Evolutionary conservation across 2,113 vertebrate species (phyloP), one percentile per base, ranked within the genome.

Genomic region (Noturus placidus): DNA sequence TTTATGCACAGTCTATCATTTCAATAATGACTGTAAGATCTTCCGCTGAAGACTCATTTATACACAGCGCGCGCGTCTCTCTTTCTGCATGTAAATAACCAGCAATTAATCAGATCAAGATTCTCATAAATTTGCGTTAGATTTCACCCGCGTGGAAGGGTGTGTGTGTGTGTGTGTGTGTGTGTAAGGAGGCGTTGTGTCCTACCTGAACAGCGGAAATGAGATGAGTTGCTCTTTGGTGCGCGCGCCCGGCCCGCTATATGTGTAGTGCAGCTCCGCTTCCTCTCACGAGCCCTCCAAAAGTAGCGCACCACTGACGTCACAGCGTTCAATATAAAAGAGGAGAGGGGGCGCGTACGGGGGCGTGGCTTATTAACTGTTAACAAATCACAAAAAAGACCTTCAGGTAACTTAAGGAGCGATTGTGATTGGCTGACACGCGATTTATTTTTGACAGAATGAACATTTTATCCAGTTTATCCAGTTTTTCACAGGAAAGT

Each of bases 231-330:
- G 54, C 25, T 38, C 9, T 14, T 46, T 7, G 33, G 79, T 50
- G 56, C 79, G 35, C 56, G 79, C 33, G 56, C 79, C 30, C 85
- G 27, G 35, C 30, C 59, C 50, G 69, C 65, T 70, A 22, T 82
- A 46, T 69, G 67, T 80, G 86, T n/a, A 56, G 52, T 50, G 46
- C 50, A 74, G 83, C 33, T 38, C 88, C 33, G 88, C 74, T 84
- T 88, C 89, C 91, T 89, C 83, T 30, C 80, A 80, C 83, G 77
- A 82, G 80, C 83, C 89, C 87, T 61, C 79, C 79, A 90, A 86
- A 86, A 83, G 83, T 46, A 42, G 77, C 65, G 42, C 83, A 33
- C 80, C 38, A 67, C 63, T 90, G 89, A 92, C 91, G 92, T 92
- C 92, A 92, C 38, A 4, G 33, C 10, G 38, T 65, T 72, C 54